Evolutionary conservation across 1,140 invertebrate genomes (phyloP).

Genomic region (Brachionus manjavacas): DNA sequence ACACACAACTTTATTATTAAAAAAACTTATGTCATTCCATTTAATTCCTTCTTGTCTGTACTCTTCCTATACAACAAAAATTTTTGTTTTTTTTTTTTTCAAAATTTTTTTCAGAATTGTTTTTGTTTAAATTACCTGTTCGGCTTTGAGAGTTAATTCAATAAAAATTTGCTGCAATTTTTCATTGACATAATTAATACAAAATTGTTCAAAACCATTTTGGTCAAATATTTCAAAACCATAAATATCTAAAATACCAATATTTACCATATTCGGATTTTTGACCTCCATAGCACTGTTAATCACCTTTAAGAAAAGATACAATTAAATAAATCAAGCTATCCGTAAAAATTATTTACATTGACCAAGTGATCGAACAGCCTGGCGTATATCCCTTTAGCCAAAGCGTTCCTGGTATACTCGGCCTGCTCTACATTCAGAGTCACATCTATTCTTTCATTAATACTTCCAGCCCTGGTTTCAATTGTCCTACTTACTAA

Average conservation of each 20-base stretch:
- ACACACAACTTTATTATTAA: conserved; percentile 71
- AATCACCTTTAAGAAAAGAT: conserved; percentile 63
- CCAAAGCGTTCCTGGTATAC: conserved; percentile 66
- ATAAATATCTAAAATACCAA: conserved; percentile 67
- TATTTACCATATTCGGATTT: conserved; percentile 50
- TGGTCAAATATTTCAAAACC: conserved; percentile 67
- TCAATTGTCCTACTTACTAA: conserved; percentile 67
- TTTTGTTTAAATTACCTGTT: conserved; percentile 59
- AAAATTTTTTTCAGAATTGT: background rate
- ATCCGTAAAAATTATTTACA: conserved; percentile 52
- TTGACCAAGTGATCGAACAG: conserved; percentile 69
- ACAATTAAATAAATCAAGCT: too few species aligned
- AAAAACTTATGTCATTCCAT: conserved; percentile 72
- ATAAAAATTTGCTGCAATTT: conserved; percentile 76
- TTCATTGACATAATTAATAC: conserved; percentile 88
- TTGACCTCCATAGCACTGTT: conserved; percentile 53
- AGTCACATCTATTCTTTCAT: conserved; percentile 61
- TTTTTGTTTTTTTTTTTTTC: conserved; percentile 52
- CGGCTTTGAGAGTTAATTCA: conserved; percentile 69
- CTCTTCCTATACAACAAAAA: conserved; percentile 62
- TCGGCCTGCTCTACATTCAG: conserved; percentile 66
- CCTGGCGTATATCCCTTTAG: conserved; percentile 67
- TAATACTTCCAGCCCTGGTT: conserved; percentile 65
- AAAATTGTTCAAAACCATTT: conserved; percentile 77
- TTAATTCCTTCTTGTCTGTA: conserved; percentile 69